Conservation (phyloP, 2,113 vertebrate species). For the Xyrauchen texanus region DNA sequence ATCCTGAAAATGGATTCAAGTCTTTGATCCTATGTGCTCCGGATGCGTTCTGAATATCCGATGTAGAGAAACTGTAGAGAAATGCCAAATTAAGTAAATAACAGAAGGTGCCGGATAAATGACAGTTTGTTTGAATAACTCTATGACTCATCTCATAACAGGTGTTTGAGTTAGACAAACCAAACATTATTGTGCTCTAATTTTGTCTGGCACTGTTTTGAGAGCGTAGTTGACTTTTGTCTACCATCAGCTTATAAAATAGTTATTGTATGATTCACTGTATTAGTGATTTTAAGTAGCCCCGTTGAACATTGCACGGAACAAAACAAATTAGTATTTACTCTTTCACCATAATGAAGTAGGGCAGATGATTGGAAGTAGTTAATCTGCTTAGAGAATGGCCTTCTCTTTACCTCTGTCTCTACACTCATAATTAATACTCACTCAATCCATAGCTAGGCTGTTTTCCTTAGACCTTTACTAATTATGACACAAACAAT, state of each 20-base stretch:
- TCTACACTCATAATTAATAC: constrained; percentile 38
- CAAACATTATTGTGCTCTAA: background rate
- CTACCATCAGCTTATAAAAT: background rate
- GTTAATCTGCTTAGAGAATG: constrained; percentile 30
- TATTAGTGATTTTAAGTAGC: too few species aligned
- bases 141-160: background rate
- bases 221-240: background rate
- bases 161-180: background rate
- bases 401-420: constrained; percentile 6
- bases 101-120: background rate
- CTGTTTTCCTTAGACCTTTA: constrained; percentile 35
- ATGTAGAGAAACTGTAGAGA: background rate
- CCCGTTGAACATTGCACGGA: too few species aligned
- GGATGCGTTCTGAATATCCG: background rate
- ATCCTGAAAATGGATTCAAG: background rate
- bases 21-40: background rate
- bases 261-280: too few species aligned
- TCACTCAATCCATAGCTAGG: constrained; percentile 20
- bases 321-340: constrained; percentile 36
- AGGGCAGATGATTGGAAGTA: constrained; percentile 18
- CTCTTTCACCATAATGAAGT: constrained; percentile 24
- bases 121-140: background rate
- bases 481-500: constrained; percentile 50
- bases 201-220: background rate
- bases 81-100: background rate